A percentile compares a stretch with the other conserved stretches of the same genome.
phyloP scores from a whole-genome alignment of 2,113 vertebrate species.

The Varanus salvator region DNA sequence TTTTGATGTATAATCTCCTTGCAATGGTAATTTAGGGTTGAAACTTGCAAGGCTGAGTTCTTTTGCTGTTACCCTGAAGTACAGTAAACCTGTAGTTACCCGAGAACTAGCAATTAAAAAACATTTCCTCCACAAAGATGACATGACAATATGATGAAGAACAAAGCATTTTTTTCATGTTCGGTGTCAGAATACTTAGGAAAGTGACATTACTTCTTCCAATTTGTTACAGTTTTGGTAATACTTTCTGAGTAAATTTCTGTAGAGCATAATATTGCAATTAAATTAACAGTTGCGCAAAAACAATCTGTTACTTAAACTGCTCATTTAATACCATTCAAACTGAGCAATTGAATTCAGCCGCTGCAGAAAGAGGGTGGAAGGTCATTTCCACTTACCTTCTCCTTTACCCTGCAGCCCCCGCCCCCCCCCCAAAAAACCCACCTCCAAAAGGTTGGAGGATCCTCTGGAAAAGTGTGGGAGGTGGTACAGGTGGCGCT shows the following conservation, averaged over 20 bases:
- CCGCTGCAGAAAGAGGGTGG: too few relatives aligned
- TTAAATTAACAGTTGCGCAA: background rate
- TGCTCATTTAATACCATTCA: background rate
- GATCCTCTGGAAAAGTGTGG: background rate
- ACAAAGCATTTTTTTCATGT: background rate
- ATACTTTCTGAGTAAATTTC: background rate
- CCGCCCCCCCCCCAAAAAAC: background rate
- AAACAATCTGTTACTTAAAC: background rate
- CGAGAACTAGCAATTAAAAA: slow-evolving; percentile 3
- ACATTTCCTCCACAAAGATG: background rate
- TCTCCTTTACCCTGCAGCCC: background rate
- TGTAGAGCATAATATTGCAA: background rate
- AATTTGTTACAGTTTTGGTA: background rate
- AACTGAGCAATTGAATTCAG: background rate
- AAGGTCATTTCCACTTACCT: background rate
- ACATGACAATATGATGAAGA: slow-evolving; percentile 3
- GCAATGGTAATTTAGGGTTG: background rate
- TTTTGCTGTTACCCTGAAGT: background rate
- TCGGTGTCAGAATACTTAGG: background rate
- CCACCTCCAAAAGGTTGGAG: background rate
- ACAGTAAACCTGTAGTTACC: background rate
- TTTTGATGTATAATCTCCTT: background rate
- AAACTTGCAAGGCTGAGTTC: background rate
- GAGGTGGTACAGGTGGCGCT: background rate
- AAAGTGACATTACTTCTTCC: slow-evolving; percentile 8